Evolutionary conservation across 1,140 invertebrate species (phyloP), one percentile per base, ranked within the genome.

Genomic region (Leguminivora glycinivorella): DNA sequence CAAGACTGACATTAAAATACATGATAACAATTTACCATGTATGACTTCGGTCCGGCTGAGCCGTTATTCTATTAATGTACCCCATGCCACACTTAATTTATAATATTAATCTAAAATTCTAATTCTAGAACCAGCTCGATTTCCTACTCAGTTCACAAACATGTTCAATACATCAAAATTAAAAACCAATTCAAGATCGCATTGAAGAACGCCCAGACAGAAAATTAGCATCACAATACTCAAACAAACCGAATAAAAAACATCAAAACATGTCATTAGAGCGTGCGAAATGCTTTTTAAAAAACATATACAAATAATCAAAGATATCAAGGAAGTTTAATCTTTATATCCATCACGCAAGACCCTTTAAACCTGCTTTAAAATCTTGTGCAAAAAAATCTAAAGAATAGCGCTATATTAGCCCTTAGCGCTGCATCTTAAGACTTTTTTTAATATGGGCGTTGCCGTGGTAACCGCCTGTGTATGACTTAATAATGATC

Each of bases 401-500:
- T 9, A 52, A 77, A 76, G 19, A 43, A 22, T 52, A 22, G 7
- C n/a, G 43, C 43, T 10, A 52, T 52, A 52, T 52, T 52, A 52
- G 47, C 17, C 47, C 47, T 52, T 52, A 52, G 22, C 6, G 7
- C 19, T 17, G 22, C 47, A 19, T 52, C 47, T 52, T 52, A 52
- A 52, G 47, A 52, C 22, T 52, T 52, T 22, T 9, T 22, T 22
- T 3, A 17, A 72, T 78, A 52, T 87, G 75, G 86, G 88, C 86
- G 86, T 85, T 70, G 58, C 85, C 80, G 80, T 81, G 75, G 83
- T 78, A 83, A 88, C 84, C 81, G 80, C 73, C 74, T 73, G 80
- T 84, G 85, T 84, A 90, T 76, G 83, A 84, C 83, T 87, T 82
- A 84, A 89, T 88, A 89, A 88, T 89, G 82, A 87, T 84, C 75